A percentile compares a stretch with the other conserved stretches of the same genome.
Evolutionary conservation across 2,888 invertebrate species (phyloP).

Genomic region (Tholera decimalis): DNA sequence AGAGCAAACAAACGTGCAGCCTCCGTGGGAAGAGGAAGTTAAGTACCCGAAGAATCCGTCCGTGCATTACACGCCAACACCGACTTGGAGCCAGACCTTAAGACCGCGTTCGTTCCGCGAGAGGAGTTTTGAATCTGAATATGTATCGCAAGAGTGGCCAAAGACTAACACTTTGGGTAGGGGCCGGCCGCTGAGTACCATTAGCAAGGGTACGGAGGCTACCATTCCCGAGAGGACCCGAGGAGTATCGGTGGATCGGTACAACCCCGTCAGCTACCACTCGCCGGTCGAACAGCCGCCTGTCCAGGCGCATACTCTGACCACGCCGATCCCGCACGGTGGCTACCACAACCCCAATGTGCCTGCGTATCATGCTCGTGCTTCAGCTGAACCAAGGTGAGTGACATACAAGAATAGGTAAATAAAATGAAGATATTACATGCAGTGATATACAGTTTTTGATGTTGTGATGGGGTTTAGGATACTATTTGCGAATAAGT

Average conservation of each 20-base stretch:
- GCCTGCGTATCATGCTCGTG: slow-evolving; percentile 88
- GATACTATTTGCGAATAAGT: no score
- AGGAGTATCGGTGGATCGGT: slow-evolving; percentile 88
- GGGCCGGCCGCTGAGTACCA: slow-evolving; percentile 84
- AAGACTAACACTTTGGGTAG: slow-evolving; percentile 86
- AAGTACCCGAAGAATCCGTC: slow-evolving; percentile 79
- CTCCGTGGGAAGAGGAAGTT: slow-evolving; percentile 85
- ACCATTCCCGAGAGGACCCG: slow-evolving; percentile 80
- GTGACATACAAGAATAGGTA: background rate
- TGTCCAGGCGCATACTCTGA: slow-evolving; percentile 88
- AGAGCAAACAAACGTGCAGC: slow-evolving; percentile 78
- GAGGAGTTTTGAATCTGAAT: slow-evolving; percentile 87
- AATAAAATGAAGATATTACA: background rate
- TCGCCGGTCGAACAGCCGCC: slow-evolving; percentile 86
- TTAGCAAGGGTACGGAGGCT: slow-evolving; percentile 72
- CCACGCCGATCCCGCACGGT: slow-evolving; percentile 81
- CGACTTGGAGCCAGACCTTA: slow-evolving; percentile 89
- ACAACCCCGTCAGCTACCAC: slow-evolving; percentile 85
- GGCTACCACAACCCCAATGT: slow-evolving; percentile 86
- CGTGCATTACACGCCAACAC: slow-evolving; percentile 79
- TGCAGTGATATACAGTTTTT: no score
- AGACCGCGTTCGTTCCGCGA: slow-evolving; percentile 87
- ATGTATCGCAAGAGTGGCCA: slow-evolving; percentile 84
- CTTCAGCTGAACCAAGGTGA: slow-evolving; percentile 88
- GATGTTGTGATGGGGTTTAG: no score